Conservation (phyloP, 2,113 vertebrate genomes). For the Alces alces region DNA sequence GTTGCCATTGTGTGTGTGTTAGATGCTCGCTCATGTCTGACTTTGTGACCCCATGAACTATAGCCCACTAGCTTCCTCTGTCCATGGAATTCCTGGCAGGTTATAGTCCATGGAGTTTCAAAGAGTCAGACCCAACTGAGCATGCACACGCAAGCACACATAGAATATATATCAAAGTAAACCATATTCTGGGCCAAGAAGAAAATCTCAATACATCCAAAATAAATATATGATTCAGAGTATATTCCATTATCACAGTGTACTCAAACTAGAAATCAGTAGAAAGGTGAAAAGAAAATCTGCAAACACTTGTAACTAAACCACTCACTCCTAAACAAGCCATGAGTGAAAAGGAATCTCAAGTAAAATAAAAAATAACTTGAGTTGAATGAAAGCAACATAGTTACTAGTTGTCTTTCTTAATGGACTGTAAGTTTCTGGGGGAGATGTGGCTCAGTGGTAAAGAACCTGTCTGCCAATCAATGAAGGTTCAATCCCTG, state of each 20-base stretch:
- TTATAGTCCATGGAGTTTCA: not conserved
- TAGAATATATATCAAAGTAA: not conserved
- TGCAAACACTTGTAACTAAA: not conserved
- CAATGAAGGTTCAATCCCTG: not conserved
- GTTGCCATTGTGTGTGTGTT: not conserved
- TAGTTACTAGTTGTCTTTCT: not conserved
- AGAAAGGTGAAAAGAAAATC: not conserved
- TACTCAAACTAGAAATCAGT: not conserved
- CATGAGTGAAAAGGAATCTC: not conserved
- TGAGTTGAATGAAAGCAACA: not conserved
- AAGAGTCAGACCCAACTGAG: not conserved
- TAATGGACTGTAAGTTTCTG: not conserved
- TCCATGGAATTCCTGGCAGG: not conserved
- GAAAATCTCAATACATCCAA: not conserved
- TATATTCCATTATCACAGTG: not conserved
- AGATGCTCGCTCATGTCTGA: not conserved
- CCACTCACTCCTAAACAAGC: not conserved
- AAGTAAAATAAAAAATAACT: not conserved
- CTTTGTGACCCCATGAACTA: not conserved
- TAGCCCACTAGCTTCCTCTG: not conserved
- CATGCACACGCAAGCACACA: accelerated
- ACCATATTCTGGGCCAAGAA: not conserved
- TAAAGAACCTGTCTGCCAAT: not conserved
- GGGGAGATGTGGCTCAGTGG: not conserved
- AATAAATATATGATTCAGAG: not conserved